Conservation (phyloP, 2,797 vertebrate species). For the Microchirus variegatus region DNA sequence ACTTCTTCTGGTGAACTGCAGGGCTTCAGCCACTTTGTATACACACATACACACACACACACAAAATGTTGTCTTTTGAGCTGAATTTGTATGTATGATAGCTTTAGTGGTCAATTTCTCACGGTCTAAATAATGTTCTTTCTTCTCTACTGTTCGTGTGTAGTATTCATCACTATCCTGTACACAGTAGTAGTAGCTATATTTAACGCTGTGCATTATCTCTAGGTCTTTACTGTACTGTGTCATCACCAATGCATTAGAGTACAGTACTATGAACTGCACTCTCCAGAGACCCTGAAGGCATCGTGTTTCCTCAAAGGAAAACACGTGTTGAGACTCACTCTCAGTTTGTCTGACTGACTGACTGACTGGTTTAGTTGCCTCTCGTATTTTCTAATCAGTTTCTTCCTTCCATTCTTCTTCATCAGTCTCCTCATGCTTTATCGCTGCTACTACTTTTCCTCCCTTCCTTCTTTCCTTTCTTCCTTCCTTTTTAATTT, state of each 20-base stretch:
- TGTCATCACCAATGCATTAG: conserved; percentile 29
- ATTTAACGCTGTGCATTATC: conserved; percentile 32
- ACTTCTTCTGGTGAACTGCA: too few species aligned
- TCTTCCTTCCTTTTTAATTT: background rate
- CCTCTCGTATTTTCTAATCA: conserved; percentile 1
- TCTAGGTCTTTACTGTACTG: conserved; percentile 15
- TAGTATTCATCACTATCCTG: conserved; percentile 6
- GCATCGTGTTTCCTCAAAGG: too few species aligned
- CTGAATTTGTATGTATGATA: conserved; percentile 14
- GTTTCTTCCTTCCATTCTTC: background rate
- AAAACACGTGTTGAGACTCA: conserved; percentile 1
- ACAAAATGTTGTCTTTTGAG: conserved; percentile 17
- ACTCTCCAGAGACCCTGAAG: conserved; percentile 45
- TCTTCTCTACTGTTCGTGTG: background rate
- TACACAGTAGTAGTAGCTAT: conserved; percentile 22
- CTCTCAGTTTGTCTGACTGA: conserved; percentile 30
- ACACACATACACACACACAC: too few species aligned
- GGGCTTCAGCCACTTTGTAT: too few species aligned
- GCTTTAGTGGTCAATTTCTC: conserved; percentile 39
- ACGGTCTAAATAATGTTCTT: conserved; percentile 50
- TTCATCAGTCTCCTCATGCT: background rate
- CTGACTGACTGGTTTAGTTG: conserved; percentile 27
- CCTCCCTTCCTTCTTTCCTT: background rate
- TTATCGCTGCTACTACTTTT: background rate
- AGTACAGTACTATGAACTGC: conserved; percentile 33